Percentiles rank a stretch among this genome's conserved stretches.
These are phyloP conservation scores for Prinia subflava DNA, from an alignment of 2,113 vertebrate genomes.

Conservation along the genomic window DNA sequence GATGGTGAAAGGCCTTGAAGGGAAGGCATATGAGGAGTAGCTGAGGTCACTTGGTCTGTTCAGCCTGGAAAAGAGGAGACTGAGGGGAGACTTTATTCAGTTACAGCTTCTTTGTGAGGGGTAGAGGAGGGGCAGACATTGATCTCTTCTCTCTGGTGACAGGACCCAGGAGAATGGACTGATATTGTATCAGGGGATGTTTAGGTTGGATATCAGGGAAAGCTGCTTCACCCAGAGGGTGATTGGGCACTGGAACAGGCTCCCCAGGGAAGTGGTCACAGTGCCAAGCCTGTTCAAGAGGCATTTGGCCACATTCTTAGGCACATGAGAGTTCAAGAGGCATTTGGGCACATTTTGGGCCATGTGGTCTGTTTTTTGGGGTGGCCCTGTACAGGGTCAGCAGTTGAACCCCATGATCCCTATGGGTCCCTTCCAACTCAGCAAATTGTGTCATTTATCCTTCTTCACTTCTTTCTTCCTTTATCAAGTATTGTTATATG, in stretches of 20 bases:
- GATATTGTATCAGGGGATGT: not conserved
- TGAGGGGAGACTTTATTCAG: not conserved
- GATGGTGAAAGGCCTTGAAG: not conserved
- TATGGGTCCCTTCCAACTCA: not conserved
- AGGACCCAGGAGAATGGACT: not conserved
- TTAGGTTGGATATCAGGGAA: not conserved
- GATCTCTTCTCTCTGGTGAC: not conserved
- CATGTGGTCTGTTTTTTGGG: not conserved
- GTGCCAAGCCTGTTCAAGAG: not conserved
- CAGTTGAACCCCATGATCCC: not conserved
- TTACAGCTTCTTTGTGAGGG: not conserved
- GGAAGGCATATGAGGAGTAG: not conserved
- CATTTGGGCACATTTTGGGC: fast-evolving
- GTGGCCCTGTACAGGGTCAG: not conserved
- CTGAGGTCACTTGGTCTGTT: not conserved
- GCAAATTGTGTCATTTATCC: not conserved
- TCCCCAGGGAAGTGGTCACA: too few relatives aligned
- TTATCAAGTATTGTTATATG: not conserved
- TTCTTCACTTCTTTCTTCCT: not conserved
- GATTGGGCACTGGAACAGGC: not conserved
- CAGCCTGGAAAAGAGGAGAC: not conserved
- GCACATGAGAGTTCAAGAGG: too few relatives aligned
- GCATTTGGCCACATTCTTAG: fast-evolving
- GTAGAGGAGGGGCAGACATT: not conserved
- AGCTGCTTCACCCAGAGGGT: not conserved